Evolutionary conservation across 2,797 vertebrate genomes (phyloP), one percentile per base, ranked within the genome.

Genomic region (Champsocephalus gunnari): DNA sequence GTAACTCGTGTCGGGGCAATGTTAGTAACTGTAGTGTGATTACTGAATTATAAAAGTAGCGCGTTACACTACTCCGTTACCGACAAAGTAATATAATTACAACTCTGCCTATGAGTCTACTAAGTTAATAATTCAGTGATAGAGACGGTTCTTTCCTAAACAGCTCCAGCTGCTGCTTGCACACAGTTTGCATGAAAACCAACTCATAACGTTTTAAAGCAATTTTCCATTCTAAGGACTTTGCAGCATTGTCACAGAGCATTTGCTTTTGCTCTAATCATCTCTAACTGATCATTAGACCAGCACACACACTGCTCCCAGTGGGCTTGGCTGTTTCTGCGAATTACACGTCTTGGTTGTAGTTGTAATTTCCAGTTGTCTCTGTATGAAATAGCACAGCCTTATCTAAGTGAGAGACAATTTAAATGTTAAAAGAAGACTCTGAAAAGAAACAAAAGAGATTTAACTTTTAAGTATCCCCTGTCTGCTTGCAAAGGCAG

Each of bases 381-480:
- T 80, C 16, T 0, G 1, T 48, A 53, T 61, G 59, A 88, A 86
- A 75, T n/a, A 54, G 66, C 41, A 54, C 17, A 17, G 38, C 17
- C 51, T 77, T 59, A 63, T 87, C 68, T 24, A n/a, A 62, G 69
- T 16, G 47, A 69, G n/a, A 82, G 64, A 61, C 32, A 45, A 69
- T 77, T 71, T 64, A 71, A 84, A 85, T 78, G 61, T 75, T 76
- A 65, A 72, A 82, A 68, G 80, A 41, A 24, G 38, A 16, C 44
- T 50, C 53, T 24, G 11, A 19, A 44, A 48, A 17, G 56, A 70
- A 67, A 63, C 21, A 12, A 59, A 44, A 21, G 12, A 72, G 28
- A 69, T 83, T 80, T 73, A 19, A 80, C 73, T 81, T 91, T 73
- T 80, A 76, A 83, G 85, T 74, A 79, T 66, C 63, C 55, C 63